Evolutionary conservation across 2,797 vertebrate genomes (phyloP).

Genomic region (Numenius phaeopus): DNA sequence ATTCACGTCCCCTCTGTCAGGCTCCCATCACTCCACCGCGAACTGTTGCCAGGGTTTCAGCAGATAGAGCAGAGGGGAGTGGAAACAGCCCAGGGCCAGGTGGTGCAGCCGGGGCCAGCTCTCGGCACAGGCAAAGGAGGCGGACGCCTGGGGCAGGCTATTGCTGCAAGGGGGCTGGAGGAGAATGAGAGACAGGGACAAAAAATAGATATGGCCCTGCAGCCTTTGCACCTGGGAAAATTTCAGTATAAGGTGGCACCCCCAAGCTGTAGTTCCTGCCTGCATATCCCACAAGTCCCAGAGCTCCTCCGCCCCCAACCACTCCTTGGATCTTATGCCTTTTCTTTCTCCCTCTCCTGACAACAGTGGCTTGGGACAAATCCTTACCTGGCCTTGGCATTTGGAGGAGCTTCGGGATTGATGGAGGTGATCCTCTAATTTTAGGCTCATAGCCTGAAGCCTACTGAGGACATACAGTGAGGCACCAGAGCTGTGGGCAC

Average conservation of each 20-base stretch:
- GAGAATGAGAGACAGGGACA: not conserved
- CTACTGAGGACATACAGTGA: not conserved
- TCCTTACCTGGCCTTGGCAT: accelerated
- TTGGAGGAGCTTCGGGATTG: not conserved
- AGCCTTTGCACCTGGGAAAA: not conserved
- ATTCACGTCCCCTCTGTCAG: conserved; percentile 26
- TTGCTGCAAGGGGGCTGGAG: not conserved
- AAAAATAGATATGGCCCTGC: not conserved
- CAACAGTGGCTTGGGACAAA: not conserved
- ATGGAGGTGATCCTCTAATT: not conserved
- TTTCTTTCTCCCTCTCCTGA: not conserved
- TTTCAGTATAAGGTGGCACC: not conserved
- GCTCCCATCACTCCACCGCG: not conserved
- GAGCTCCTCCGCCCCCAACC: not conserved
- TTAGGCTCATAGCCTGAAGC: not conserved
- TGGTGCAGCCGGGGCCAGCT: not conserved
- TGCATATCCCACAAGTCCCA: not conserved
- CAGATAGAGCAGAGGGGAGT: not conserved
- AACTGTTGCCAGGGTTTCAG: conserved; percentile 1
- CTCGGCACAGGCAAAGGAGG: not conserved
- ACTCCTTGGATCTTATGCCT: not conserved
- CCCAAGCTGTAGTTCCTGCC: not conserved
- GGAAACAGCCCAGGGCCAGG: not conserved
- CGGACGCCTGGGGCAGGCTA: not conserved
- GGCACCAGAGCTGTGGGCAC: not conserved